Base-by-base conservation (phyloP, 1,140 invertebrate species). In the Drosophila orosa region DNA sequence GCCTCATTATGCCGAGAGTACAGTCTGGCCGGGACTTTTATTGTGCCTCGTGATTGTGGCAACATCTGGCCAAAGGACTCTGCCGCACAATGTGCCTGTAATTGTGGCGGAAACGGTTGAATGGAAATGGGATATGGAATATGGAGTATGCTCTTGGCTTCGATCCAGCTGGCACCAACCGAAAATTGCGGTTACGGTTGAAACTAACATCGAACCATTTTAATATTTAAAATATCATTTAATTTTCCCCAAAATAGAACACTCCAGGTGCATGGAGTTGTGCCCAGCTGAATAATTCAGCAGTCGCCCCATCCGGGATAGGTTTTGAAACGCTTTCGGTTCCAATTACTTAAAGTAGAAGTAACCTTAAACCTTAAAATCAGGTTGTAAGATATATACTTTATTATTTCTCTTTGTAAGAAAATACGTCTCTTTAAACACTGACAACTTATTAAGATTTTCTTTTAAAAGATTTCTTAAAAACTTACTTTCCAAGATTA, bases 161-260 rank as follows among this genome's bases (percentile, higher is more conserved):
- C 25, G 24, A 37, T 74, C 44, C 71, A 74, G 72, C 72, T 65
- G 72, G 71, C 59, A 50, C 5, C 27, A 27, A 25, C 25, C n/a
- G 45, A 39, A 31, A 55, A 48, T 33, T 73, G 39, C 25, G 58
- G 35, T 33, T 55, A 40, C 25, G 31, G 59, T 37, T 63, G 27
- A 22, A 73, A 50, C 42, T 74, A 39, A 29, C 50, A 48, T 56
- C 15, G 17, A 74, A 48, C 58, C 56, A 74, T 74, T 74, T 74
- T 74, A 74, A 74, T 74, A 74, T 74, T 74, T 73, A 74, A 74
- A 69, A 74, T 62, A 63, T 56, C 44, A 55, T 74, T 62, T 74
- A 74, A n/a, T 44, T 54, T 63, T 33, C 8, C 22, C 10, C 13
- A 35, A 45, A 45, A 48, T 27, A 45, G n/a, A 31, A 29, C 17